Conservation (phyloP, 2,797 vertebrate genomes). For the Synanceia verrucosa region DNA sequence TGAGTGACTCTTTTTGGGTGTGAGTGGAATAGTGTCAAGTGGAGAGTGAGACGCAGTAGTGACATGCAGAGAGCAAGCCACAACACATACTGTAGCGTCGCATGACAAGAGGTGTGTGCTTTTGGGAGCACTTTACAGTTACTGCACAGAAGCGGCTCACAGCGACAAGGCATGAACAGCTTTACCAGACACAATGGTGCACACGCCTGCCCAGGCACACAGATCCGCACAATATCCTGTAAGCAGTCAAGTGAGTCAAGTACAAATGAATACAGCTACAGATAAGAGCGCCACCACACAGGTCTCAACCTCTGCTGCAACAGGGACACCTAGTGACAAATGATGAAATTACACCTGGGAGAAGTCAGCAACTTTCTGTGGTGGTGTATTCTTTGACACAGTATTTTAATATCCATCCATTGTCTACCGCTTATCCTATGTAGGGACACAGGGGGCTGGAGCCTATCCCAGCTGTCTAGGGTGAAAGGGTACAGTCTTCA, state of each 20-base stretch:
- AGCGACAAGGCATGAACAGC: slow-evolving; percentile 69
- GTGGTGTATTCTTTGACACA: not conserved
- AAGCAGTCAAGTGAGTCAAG: not conserved
- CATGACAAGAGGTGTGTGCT: slow-evolving; percentile 43
- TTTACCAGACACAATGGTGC: slow-evolving; percentile 59
- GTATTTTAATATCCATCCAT: not conserved
- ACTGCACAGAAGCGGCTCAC: slow-evolving; percentile 41
- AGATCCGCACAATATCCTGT: slow-evolving; percentile 9
- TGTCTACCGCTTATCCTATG: too few species aligned
- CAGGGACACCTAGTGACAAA: slow-evolving; percentile 72
- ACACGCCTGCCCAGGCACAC: slow-evolving; percentile 5
- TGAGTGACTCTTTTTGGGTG: slow-evolving; percentile 18
- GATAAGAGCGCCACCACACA: not conserved
- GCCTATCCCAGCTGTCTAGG: too few species aligned
- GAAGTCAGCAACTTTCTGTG: slow-evolving; percentile 13
- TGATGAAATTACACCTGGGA: not conserved
- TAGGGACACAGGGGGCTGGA: too few species aligned
- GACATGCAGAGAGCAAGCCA: slow-evolving; percentile 48
- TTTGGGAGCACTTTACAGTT: slow-evolving; percentile 24
- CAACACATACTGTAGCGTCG: slow-evolving; percentile 38
- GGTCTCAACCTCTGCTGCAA: slow-evolving; percentile 61
- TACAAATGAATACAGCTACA: not conserved
- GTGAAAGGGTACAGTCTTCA: too few species aligned
- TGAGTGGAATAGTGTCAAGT: not conserved
- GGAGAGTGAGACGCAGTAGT: slow-evolving; percentile 16